Percentiles rank a stretch among this genome's conserved stretches.
phyloP scores from a whole-genome alignment of 2,888 invertebrate genomes.

The Tetropium fuscum region DNA sequence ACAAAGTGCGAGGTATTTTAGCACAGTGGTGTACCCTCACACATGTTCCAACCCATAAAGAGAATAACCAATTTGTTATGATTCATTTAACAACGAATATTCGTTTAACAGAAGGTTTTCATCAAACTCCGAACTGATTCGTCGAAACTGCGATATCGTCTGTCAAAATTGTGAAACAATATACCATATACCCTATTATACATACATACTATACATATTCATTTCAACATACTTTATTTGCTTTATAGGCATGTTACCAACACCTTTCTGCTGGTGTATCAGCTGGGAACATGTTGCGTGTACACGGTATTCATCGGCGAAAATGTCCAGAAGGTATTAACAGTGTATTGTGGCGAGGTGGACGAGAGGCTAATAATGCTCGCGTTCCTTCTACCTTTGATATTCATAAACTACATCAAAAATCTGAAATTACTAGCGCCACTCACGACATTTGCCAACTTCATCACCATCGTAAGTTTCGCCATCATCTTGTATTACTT shows the following conservation, averaged over 20 bases:
- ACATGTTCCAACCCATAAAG: too few species aligned
- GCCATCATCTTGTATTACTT: constrained; percentile 81
- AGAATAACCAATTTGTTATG: too few species aligned
- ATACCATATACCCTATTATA: too few species aligned
- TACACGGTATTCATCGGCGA: constrained; percentile 94
- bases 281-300: constrained; percentile 96
- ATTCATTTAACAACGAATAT: too few species aligned
- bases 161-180: too few species aligned
- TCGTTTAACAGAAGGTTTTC: too few species aligned
- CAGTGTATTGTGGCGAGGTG: constrained; percentile 68
- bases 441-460: constrained; percentile 85
- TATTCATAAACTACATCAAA: constrained; percentile 78
- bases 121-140: too few species aligned
- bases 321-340: constrained; percentile 80
- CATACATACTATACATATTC: too few species aligned
- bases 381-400: constrained; percentile 77
- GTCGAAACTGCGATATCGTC: too few species aligned
- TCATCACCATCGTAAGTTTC: constrained; percentile 81
- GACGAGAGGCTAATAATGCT: constrained; percentile 77
- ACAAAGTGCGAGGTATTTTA: too few species aligned
- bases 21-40: too few species aligned
- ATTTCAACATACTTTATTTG: too few species aligned
- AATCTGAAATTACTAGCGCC: constrained; percentile 86
- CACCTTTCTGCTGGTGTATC: constrained; percentile 84
- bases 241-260: constrained; percentile 78